These are phyloP conservation scores for Creontiades dilutus DNA, from an alignment of 2,888 invertebrate genomes.

Conservation along the genomic window DNA sequence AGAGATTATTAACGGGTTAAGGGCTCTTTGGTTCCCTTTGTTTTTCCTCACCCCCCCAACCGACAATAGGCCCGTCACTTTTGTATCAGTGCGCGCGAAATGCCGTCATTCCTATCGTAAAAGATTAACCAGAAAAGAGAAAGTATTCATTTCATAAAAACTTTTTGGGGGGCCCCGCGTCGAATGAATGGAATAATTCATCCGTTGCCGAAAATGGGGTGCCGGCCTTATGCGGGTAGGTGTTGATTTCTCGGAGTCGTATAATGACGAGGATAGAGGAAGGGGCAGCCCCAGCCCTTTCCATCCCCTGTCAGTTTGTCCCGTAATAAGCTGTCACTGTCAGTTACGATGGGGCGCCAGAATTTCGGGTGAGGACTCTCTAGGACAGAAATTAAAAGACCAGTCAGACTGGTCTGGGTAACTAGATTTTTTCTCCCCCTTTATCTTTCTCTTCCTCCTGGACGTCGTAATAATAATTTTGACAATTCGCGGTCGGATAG, in stretches of 20 bases:
- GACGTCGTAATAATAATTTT: neutral
- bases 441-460: neutral
- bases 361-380: neutral
- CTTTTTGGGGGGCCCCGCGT: neutral
- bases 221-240: slow-evolving; percentile 14
- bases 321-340: slow-evolving; percentile 63
- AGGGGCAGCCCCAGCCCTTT: slow-evolving; percentile 25
- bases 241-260: slow-evolving; percentile 58
- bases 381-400: slow-evolving; percentile 47
- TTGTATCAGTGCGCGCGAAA: slow-evolving; percentile 1
- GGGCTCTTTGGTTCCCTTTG: too few species aligned
- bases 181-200: slow-evolving; percentile 58
- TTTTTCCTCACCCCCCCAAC: neutral
- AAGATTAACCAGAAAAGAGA: neutral
- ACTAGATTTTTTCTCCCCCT: neutral
- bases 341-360: slow-evolving; percentile 18
- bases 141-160: neutral
- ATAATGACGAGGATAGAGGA: slow-evolving; percentile 20
- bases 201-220: slow-evolving; percentile 11
- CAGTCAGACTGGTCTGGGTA: neutral
- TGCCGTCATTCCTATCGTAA: neutral
- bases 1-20: neutral
- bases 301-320: slow-evolving; percentile 54
- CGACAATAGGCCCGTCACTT: slow-evolving; percentile 2
- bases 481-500: neutral